Evolutionary conservation across 2,888 invertebrate genomes (phyloP).

Genomic region (Fabriciana adippe): DNA sequence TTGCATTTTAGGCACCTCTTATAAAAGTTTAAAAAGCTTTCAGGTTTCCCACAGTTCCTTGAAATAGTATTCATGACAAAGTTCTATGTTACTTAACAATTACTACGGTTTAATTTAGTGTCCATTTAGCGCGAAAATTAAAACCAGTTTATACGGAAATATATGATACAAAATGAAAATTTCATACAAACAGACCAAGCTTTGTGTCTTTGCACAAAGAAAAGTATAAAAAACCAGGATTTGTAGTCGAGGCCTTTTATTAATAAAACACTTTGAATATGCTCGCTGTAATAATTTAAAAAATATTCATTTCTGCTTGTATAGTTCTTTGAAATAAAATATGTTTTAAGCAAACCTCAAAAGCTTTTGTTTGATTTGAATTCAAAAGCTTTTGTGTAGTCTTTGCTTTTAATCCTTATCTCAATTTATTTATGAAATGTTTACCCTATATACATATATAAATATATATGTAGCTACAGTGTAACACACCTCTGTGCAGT

Average conservation of each 20-base stretch:
- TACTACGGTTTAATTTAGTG: no score
- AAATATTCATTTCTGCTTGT: constrained; percentile 8
- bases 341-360: constrained; percentile 11
- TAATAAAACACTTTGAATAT: constrained; percentile 19
- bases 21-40: no score
- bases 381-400: constrained; percentile 9
- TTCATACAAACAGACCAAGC: constrained; percentile 6
- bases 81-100: no score
- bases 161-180: not conserved
- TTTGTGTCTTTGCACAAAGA: constrained; percentile 10
- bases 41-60: no score
- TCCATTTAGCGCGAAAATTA: not conserved
- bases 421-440: constrained; percentile 14
- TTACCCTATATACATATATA: not conserved
- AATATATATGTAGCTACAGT: not conserved
- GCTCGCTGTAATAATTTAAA: constrained; percentile 22
- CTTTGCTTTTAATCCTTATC: constrained; percentile 11
- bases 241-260: constrained; percentile 7
- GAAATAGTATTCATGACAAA: no score
- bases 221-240: not conserved
- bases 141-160: not conserved
- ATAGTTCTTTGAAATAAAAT: constrained; percentile 22
- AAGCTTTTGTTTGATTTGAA: constrained; percentile 19
- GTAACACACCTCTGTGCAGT: not conserved
- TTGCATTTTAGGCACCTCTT: no score